Base-by-base conservation (phyloP, 2,113 vertebrate species). In the Bubo scandiacus region DNA sequence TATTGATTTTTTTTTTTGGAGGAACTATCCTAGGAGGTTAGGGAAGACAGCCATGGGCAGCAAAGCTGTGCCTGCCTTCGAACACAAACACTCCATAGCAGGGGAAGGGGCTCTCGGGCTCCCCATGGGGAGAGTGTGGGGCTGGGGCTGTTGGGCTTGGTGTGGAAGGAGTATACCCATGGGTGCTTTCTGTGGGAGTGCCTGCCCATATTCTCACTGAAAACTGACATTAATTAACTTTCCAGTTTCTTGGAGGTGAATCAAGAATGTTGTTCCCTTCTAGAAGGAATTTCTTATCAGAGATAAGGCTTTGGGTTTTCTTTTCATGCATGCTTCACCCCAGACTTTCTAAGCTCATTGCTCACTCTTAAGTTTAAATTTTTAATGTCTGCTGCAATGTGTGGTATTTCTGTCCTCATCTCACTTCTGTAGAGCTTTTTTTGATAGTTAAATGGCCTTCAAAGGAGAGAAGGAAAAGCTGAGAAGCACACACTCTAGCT, bases 51-150 rank as follows among this genome's bases (percentile, higher is more conserved):
- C 21, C 13, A 5, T 13, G 15, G 70, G 30, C 65, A 30, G 61
- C 30, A n/a, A 15, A 54, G 16, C 25, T 75, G 32, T 62, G 32
- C 12, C 51, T 49, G 25, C 17, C 32, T 30, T 13, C 23, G 27
- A 19, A 27, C 1, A 3, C 2, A 5, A 51, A 5, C 6, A 4
- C 17, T 25, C 15, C 4, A 1, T 10, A 14, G 51, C 7, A 29
- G 34, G 40, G 67, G 55, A 51, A 71, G 11, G 9, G 42, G 25
- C 9, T 61, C 13, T 29, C 0, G 0, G 15, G 30, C 19, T 74
- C 14, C 23, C 10, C 1, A 1, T 15, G 34, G 79, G 47, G 42
- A 63, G 7, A 57, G 5, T 0, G 0, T 30, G 38, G 38, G 34
- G 26, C 40, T 23, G n/a, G 18, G 43, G n/a, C 7, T 14, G 12